Evolutionary conservation across 2,888 invertebrate species (phyloP).

Genomic region (Diaphora mendica): DNA sequence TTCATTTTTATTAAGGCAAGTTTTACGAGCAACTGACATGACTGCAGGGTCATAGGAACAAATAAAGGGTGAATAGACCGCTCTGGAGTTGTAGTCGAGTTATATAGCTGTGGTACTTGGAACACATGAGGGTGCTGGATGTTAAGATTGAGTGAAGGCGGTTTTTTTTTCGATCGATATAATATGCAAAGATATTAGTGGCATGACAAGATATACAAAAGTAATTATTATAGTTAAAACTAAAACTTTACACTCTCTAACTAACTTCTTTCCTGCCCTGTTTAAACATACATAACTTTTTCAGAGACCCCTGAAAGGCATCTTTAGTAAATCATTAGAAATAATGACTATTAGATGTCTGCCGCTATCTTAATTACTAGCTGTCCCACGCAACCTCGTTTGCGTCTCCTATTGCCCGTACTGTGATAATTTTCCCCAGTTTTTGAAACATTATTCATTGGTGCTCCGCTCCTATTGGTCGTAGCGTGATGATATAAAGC

Average conservation of each 20-base stretch:
- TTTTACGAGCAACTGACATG: conserved; percentile 67
- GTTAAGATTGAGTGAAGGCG: not conserved
- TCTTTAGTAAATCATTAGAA: not conserved
- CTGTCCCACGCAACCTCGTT: no score
- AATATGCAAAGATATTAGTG: not conserved
- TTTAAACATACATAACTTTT: not conserved
- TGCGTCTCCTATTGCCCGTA: no score
- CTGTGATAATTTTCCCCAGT: no score
- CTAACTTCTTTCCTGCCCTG: no score
- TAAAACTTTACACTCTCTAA: not conserved
- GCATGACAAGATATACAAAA: not conserved
- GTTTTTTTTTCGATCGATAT: no score
- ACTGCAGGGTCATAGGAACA: conserved; percentile 70
- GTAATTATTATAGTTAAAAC: not conserved
- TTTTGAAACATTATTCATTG: no score
- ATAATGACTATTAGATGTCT: not conserved
- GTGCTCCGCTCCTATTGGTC: no score
- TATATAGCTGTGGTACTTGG: not conserved
- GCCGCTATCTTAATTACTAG: no score
- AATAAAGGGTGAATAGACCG: conserved; percentile 50
- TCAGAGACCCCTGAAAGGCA: not conserved
- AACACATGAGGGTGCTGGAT: not conserved
- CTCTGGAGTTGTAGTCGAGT: conserved; percentile 8
- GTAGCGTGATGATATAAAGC: no score
- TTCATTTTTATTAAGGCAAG: conserved; percentile 75